phyloP scores from a whole-genome alignment of 2,888 invertebrate species.

The Antitype chi region DNA sequence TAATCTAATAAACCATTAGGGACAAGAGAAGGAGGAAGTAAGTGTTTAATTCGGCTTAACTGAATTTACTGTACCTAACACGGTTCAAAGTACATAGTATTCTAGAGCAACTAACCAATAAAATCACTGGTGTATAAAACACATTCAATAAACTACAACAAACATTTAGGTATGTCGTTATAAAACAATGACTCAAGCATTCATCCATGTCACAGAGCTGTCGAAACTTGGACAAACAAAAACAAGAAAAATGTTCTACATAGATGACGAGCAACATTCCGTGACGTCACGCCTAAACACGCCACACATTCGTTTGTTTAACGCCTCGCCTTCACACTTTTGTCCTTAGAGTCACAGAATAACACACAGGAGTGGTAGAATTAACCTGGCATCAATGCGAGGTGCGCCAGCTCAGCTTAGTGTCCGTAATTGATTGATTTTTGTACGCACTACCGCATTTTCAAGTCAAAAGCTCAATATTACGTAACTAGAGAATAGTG shows the following conservation, averaged over 20 bases:
- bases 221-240: constrained; percentile 47
- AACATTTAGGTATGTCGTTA: constrained; percentile 4
- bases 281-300: constrained; percentile 42
- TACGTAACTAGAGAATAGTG: constrained; percentile 8
- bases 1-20: too few relatives aligned
- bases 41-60: too few relatives aligned
- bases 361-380: constrained; percentile 27
- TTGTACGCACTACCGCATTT: constrained; percentile 43
- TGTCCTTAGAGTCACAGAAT: constrained; percentile 22
- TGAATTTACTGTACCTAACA: not conserved
- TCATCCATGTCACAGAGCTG: constrained; percentile 54
- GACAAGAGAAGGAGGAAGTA: too few relatives aligned
- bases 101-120: not conserved
- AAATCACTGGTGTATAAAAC: not conserved
- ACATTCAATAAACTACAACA: not conserved
- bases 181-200: constrained; percentile 40
- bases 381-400: constrained; percentile 29
- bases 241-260: constrained; percentile 43
- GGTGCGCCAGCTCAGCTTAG: constrained; percentile 37
- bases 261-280: constrained; percentile 30
- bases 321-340: constrained; percentile 31
- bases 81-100: not conserved
- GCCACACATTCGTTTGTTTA: constrained; percentile 27
- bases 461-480: constrained; percentile 18
- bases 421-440: constrained; percentile 52